Evolutionary conservation across 2,888 invertebrate species (phyloP).

Genomic region (Apamea sordens): DNA sequence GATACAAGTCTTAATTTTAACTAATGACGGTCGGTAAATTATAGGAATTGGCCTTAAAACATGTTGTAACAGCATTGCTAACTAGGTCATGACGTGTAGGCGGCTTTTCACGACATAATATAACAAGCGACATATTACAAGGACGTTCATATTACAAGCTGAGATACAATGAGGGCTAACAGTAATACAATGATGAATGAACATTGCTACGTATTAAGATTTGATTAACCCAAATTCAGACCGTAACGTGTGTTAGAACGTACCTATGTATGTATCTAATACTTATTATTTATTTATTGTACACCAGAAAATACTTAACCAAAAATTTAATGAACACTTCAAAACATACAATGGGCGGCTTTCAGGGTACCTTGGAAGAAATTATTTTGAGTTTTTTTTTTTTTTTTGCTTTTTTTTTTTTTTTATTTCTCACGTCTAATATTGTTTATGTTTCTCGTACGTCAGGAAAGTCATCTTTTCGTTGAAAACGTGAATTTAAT

Average conservation of each 20-base stretch:
- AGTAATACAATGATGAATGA: background rate
- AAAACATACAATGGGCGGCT: background rate
- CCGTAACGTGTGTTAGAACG: background rate
- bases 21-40: background rate
- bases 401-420: no score
- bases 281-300: background rate
- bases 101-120: background rate
- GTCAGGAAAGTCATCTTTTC: background rate
- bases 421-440: background rate
- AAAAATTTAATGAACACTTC: background rate
- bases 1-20: background rate
- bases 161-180: background rate
- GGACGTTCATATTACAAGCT: slow-evolving; percentile 19
- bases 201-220: slow-evolving; percentile 6
- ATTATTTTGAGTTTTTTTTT: background rate
- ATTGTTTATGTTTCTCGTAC: background rate
- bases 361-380: background rate
- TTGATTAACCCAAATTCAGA: background rate
- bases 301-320: background rate
- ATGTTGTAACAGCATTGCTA: background rate
- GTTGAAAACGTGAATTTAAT: background rate
- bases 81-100: slow-evolving; percentile 10
- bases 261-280: background rate
- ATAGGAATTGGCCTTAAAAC: background rate
- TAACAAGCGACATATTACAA: background rate